Evolutionary conservation across 1,140 invertebrate genomes (phyloP), one percentile per base, ranked within the genome.

Genomic region (Proctacanthus coquilletti): DNA sequence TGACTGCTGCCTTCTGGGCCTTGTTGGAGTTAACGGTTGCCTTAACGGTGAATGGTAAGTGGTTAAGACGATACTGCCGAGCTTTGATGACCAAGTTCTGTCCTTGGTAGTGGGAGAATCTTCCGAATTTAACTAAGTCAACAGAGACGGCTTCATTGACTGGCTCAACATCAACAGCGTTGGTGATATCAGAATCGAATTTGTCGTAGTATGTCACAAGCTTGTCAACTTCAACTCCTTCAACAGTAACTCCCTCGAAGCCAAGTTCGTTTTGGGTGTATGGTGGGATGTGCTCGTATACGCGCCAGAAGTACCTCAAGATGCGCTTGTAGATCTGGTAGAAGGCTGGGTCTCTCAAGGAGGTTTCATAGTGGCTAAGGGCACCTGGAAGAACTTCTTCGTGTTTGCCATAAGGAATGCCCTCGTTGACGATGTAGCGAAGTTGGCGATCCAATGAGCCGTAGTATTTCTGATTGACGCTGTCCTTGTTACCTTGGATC

Each of bases 271-370:
- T 61, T 18, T 59, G 48, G 9, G 52, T 60, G 48, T 69, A 70
- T 11, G 50, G 39, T 18, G 69, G 66, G 18, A 71, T 63, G 25
- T 63, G 57, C 4, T 56, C 45, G 34, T 71, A 65, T 42, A 74
- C 61, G 34, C 65, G 60, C 14, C 68, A 72, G 50, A 75, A 78
- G 50, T 51, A 70, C 27, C 58, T 49, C 3, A 75, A 42, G 42
- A 77, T 69, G 27, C 65, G 70, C 46, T 71, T 72, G 57, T 70
- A 72, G 4, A 78, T 56, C 38, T 71, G 65, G 47, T 68, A 80
- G 65, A 77, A 77, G 4, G 66, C 61, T 5, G 76, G 75, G 44
- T 80, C 76, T 21, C 77, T 68, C 23, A 77, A 44, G 2, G 71
- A 67, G 13, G 75, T 77, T 35, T 64, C 54, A 47, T 62, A 69